Evolutionary conservation across 2,888 invertebrate genomes (phyloP), one percentile per base, ranked within the genome.

Genomic region (Biston stratarius): DNA sequence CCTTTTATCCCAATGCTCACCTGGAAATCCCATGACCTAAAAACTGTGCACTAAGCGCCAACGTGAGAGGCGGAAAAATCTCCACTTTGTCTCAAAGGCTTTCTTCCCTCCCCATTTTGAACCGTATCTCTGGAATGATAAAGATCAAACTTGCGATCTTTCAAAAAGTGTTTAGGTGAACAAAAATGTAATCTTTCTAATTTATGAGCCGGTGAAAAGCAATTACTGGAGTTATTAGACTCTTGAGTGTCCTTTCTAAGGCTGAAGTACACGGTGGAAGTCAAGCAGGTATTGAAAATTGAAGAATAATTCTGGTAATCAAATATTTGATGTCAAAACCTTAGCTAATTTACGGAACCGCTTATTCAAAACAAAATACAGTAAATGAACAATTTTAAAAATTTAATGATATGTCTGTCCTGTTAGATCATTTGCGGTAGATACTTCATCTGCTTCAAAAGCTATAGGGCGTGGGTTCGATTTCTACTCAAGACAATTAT

Each of bases 191-290:
- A 67, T 68, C 61, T 63, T 67, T 62, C 64, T 67, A 70, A 71
- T 67, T 74, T 71, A 74, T 70, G 71, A 68, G 69, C 68, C 66
- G 67, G 62, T 70, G 71, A 69, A 59, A 72, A 73, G 71, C 70
- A 74, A 73, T 72, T 74, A 69, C 72, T 12, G 67, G 61, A 56
- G 63, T 59, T 71, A 74, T 71, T 70, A 72, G 61, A 59, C 49
- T 60, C 48, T 71, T 52, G 62, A 61, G 67, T 64, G 64, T 66
- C 55, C 34, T 36, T 63, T 60, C 51, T 51, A 63, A 42, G 67
- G 56, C 45, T 49, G 3, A 12, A 60, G 34, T 56, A 64, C 60
- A 49, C 12, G 44, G 49, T 24, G 7, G n/a, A 14, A 15, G 58
- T 47, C 60, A 49, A 60, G 51, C 12, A 12, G 40, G 10, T 6